A percentile compares a stretch with the other conserved stretches of the same genome.
phyloP scores from a whole-genome alignment of 2,888 invertebrate genomes.

The Hyposoter dolosus region DNA sequence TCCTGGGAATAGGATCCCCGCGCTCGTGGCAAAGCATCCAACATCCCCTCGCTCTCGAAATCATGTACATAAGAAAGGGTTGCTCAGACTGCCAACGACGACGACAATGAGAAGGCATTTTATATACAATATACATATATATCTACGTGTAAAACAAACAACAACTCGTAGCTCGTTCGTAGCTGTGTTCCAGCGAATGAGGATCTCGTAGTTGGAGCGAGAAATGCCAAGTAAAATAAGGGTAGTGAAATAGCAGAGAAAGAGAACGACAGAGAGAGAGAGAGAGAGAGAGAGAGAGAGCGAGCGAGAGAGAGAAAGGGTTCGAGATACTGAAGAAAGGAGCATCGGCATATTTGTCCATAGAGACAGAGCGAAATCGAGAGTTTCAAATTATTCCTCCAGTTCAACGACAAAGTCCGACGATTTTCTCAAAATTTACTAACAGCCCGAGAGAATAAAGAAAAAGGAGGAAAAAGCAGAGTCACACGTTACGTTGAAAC shows the following conservation, averaged over 20 bases:
- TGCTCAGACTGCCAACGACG: constrained; percentile 60
- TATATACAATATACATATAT: constrained; percentile 53
- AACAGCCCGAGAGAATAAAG: not conserved
- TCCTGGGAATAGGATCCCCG: constrained; percentile 80
- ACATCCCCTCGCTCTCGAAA: constrained; percentile 35
- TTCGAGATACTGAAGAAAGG: constrained; percentile 68
- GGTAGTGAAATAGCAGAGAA: constrained; percentile 11
- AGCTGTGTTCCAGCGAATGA: constrained; percentile 36
- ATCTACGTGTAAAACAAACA: constrained; percentile 31
- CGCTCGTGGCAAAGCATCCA: constrained; percentile 52
- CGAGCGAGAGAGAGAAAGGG: constrained; percentile 44
- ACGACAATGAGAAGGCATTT: constrained; percentile 55
- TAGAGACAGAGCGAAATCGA: constrained; percentile 75
- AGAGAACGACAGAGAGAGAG: constrained; percentile 28
- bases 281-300: constrained; percentile 21
- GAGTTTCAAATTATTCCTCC: constrained; percentile 75
- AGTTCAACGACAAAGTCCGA: constrained; percentile 64
- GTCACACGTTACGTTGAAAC: not conserved
- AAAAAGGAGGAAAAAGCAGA: not conserved
- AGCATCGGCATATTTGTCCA: constrained; percentile 72
- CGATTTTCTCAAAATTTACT: constrained; percentile 29
- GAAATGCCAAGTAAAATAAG: constrained; percentile 34
- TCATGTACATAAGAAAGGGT: constrained; percentile 60
- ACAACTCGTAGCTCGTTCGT: constrained; percentile 38
- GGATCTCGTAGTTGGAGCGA: constrained; percentile 46